Conservation (phyloP, 1,140 invertebrate genomes). For the Listronotus bonariensis region DNA sequence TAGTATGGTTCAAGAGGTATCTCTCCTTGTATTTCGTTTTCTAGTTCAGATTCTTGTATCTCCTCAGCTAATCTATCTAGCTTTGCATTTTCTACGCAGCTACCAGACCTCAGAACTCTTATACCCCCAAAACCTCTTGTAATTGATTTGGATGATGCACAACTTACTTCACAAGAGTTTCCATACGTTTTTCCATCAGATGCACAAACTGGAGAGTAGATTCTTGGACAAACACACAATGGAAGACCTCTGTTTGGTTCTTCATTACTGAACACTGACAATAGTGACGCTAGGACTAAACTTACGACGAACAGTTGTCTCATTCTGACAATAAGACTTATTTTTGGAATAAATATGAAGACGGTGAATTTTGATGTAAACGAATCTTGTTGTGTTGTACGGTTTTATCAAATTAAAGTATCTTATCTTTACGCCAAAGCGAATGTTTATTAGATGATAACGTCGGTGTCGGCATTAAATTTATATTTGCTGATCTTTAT, state of each 20-base stretch:
- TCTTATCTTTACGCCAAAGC: constrained; percentile 16
- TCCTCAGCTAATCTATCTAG: not conserved
- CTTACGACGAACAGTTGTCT: not conserved
- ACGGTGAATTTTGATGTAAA: constrained; percentile 4
- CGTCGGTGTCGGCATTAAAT: not conserved
- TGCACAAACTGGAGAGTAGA: constrained; percentile 56
- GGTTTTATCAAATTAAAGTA: not conserved
- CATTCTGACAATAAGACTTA: not conserved
- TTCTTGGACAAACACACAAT: constrained; percentile 53
- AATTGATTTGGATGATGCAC: constrained; percentile 32
- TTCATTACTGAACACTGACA: not conserved
- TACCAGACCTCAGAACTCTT: constrained; percentile 10
- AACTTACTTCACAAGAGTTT: constrained; percentile 55
- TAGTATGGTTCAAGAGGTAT: not conserved
- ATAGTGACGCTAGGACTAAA: not conserved
- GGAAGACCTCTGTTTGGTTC: constrained; percentile 1
- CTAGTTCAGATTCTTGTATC: not conserved
- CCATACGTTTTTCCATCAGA: constrained; percentile 54
- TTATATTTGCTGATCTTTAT: constrained; percentile 7
- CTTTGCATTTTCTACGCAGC: constrained; percentile 17
- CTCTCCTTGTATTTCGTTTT: constrained; percentile 4
- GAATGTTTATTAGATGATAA: constrained; percentile 3
- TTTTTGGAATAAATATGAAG: not conserved
- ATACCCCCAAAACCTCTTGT: constrained; percentile 15
- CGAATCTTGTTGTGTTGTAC: too few relatives aligned